Evolutionary conservation across 1,140 invertebrate genomes (phyloP).

Genomic region (Drepana arcuata): DNA sequence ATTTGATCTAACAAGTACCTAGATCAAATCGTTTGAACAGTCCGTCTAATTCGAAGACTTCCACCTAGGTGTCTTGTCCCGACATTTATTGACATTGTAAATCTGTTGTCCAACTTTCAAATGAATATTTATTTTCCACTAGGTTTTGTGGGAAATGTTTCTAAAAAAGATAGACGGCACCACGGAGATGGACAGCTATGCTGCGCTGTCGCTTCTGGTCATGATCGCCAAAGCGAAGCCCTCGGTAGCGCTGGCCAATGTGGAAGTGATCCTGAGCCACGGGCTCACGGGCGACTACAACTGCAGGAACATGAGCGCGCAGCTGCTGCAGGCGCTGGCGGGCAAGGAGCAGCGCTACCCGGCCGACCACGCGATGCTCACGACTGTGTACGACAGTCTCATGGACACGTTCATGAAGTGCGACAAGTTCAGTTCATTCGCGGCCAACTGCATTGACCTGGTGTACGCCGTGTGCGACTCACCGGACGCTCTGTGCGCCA

Average conservation of each 20-base stretch:
- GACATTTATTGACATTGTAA: too few species aligned
- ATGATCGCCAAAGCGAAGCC: conserved; percentile 77
- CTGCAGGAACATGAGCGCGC: conserved; percentile 42
- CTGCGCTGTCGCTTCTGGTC: conserved; percentile 80
- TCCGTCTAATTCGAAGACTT: too few species aligned
- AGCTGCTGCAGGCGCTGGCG: conserved; percentile 45
- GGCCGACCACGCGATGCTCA: conserved; percentile 45
- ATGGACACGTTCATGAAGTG: conserved; percentile 51
- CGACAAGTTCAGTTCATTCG: conserved; percentile 49
- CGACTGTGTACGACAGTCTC: conserved; percentile 41
- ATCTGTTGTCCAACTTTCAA: too few species aligned
- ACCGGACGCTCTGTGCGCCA: conserved; percentile 48
- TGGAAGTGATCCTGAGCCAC: conserved; percentile 69
- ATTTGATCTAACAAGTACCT: too few species aligned
- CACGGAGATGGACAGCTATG: conserved; percentile 77
- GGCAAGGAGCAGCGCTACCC: conserved; percentile 55
- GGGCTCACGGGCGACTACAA: conserved; percentile 59
- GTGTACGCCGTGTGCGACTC: conserved; percentile 62
- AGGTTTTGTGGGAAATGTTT: conserved; percentile 88
- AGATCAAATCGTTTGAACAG: too few species aligned
- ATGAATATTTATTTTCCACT: conserved; percentile 3
- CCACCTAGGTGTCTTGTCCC: too few species aligned
- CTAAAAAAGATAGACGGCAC: conserved; percentile 82
- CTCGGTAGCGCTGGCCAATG: conserved; percentile 70
- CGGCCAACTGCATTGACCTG: conserved; percentile 46